Evolutionary conservation across 2,888 invertebrate genomes (phyloP), one percentile per base, ranked within the genome.

Genomic region (Muscina levida): DNA sequence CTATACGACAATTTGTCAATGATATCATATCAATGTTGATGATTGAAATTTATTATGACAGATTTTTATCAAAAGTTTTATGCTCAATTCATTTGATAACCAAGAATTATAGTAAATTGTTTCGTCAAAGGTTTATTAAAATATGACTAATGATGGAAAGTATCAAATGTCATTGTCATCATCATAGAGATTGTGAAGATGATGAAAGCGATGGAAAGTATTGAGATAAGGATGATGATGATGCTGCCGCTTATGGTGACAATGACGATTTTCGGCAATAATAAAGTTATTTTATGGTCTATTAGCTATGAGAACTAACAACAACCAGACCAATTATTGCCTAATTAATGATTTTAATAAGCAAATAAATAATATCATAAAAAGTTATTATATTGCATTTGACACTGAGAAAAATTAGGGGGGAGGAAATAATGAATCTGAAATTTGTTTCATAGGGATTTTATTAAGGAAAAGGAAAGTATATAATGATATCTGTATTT

Each of bases 21-120:
- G 59, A 66, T 59, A 46, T 8, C 4, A 31, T 3, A 5, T 31
- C 3, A 31, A 31, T 31, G 31, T 31, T n/a, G 31, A 31, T 77
- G 67, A 81, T 77, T 71, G 62, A 77, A 81, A 77, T 81, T 77
- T 81, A 80, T 80, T 80, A 77, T 80, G 80, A 77, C 80, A 80
- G 77, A 77, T 80, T 71, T 74, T 44, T 71, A 77, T 80, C 67
- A 62, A 65, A 59, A 59, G 51, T 53, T 53, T 67, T 67, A 13
- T 46, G 39, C 5, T n/a, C 66, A 67, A 39, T 67, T 53, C 39
- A 53, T 13, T 39, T 67, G 6, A 19, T 5, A 6, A 15, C 19
- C 19, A 10, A 48, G 46, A n/a, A 42, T 39, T 13, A 13, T 1
- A 1, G 15, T 6, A 65, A 19, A 46, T n/a, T 46, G 42, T 22